phyloP scores from a whole-genome alignment of 2,797 vertebrate species.

The Gambusia yucatana region DNA sequence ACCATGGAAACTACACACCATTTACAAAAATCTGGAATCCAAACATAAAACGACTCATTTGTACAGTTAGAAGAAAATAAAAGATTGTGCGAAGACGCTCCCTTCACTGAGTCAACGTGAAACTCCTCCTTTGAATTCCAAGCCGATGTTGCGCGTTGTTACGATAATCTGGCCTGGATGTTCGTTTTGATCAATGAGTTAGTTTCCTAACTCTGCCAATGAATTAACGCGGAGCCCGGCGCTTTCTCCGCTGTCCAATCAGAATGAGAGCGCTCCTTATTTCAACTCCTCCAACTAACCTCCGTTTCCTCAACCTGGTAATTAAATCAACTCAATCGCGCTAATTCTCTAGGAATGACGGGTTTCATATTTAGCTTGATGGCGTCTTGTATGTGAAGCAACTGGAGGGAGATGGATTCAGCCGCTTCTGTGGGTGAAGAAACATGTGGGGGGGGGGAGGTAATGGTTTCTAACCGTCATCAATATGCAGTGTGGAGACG shows the following conservation, averaged over 20 bases:
- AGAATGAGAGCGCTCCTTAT: slow-evolving; percentile 20
- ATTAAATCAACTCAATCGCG: slow-evolving; percentile 22
- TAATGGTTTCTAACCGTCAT: slow-evolving; percentile 4
- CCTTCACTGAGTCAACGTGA: background rate
- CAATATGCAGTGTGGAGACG: background rate
- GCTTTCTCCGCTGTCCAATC: slow-evolving; percentile 18
- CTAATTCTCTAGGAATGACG: slow-evolving; percentile 3
- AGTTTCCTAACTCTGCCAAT: slow-evolving; percentile 34
- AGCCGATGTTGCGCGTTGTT: background rate
- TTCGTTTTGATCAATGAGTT: slow-evolving; percentile 10
- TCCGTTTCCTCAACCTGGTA: slow-evolving; percentile 1
- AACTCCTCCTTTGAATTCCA: background rate
- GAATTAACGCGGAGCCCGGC: slow-evolving; percentile 16
- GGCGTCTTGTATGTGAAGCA: background rate
- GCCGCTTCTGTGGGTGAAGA: background rate
- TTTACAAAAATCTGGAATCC: background rate
- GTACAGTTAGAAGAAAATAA: background rate
- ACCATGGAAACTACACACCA: background rate
- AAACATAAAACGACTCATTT: background rate
- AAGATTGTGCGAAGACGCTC: background rate
- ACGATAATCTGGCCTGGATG: slow-evolving; percentile 10
- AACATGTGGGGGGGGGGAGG: background rate
- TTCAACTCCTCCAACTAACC: slow-evolving; percentile 5
- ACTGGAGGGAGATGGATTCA: background rate
- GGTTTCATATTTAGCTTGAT: slow-evolving; percentile 1